Evolutionary conservation across 2,888 invertebrate genomes (phyloP).

Genomic region (Hypselothyrea guttata): DNA sequence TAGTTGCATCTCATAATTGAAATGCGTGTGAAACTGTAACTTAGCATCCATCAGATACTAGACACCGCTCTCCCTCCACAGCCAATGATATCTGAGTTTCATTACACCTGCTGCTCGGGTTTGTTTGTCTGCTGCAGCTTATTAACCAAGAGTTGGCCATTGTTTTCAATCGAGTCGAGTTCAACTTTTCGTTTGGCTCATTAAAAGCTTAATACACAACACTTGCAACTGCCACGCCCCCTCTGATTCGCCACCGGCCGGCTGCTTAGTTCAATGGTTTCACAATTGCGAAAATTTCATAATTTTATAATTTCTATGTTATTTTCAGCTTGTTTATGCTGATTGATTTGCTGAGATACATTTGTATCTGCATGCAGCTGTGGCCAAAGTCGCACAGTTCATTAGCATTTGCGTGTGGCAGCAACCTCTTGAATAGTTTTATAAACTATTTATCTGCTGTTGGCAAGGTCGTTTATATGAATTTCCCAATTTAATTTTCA

Average conservation of each 20-base stretch:
- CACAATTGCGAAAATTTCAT: conserved; percentile 54
- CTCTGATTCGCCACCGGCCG: background rate
- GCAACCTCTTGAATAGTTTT: conserved; percentile 44
- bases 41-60: conserved; percentile 27
- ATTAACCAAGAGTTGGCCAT: conserved; percentile 57
- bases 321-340: conserved; percentile 30
- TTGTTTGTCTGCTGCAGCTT: conserved; percentile 30
- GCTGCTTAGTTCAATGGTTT: conserved; percentile 63
- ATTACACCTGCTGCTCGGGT: conserved; percentile 7
- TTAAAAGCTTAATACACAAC: conserved; percentile 39
- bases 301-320: conserved; percentile 18
- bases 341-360: conserved; percentile 55
- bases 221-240: conserved; percentile 17
- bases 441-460: background rate
- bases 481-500: conserved; percentile 37
- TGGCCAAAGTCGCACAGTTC: conserved; percentile 20
- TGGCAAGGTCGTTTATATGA: conserved; percentile 67
- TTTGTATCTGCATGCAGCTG: background rate
- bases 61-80: too few species aligned
- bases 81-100: conserved; percentile 6
- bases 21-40: conserved; percentile 56
- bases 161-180: conserved; percentile 39
- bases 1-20: conserved; percentile 32
- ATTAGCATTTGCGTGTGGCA: conserved; percentile 53
- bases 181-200: conserved; percentile 45